Evolutionary conservation across 1,140 invertebrate species (phyloP), one percentile per base, ranked within the genome.

Genomic region (Andrena cerasifolii): DNA sequence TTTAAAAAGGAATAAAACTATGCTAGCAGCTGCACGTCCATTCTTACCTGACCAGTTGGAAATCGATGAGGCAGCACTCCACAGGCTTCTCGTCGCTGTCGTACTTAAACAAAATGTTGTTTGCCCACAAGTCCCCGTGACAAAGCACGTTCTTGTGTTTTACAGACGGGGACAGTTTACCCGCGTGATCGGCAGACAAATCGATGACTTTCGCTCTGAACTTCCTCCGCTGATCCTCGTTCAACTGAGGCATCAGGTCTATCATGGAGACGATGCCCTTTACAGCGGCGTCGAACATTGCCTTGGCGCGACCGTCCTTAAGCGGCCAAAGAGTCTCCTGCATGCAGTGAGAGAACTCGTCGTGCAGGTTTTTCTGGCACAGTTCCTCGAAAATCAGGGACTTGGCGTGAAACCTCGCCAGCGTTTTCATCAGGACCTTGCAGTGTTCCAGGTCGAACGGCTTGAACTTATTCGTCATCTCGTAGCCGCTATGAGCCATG

Each of bases 51-150:
- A 92, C 93, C 33, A 95, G 89, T 88, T 96, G 95, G 68, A 94
- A 95, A 84, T 96, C 95, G 24, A 96, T 92, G 5, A 96, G 80
- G 14, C 94, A 90, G 18, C 94, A 94, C 8, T 89, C 84, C 2
- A 90, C 66, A 2, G 93, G 78, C 45, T 90, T 87, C 12, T 85
- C 88, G 67, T 91, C 87, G 4, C 86, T 84, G 1, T 92, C 86
- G 73, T 94, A 94, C 85, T 94, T 95, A 74, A 95, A 95, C 80
- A 95, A 89, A 51, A 95, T 93, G 86, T 95, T 95, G 70, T 95
- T 95, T 0, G 93, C 89, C 95, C 95, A 95, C n/a, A 95, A 84
- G 88, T 95, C 95, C 0, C 95, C 95, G 70, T 95, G 95, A 75
- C 94, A 94, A 3, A 95, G 79, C 0, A 95, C 94, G 43, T 93